Percentiles rank a stretch among this genome's conserved stretches.
Conservation (phyloP, 2,888 invertebrate species). For the Polydrusus tereticollis region DNA sequence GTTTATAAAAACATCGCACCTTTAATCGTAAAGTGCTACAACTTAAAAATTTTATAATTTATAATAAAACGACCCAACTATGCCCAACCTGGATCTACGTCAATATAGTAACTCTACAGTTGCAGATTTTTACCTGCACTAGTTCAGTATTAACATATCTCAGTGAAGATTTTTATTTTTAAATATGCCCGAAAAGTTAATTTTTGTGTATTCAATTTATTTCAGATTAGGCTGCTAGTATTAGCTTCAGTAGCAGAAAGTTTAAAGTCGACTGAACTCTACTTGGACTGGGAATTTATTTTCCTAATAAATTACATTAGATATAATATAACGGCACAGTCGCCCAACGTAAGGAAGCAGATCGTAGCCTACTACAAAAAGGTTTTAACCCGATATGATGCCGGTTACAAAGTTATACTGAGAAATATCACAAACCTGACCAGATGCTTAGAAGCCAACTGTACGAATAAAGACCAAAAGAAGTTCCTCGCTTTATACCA, state of each 20-base stretch:
- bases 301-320: constrained; percentile 74
- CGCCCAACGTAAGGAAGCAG: constrained; percentile 77
- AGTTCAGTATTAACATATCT: too few species aligned
- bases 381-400: constrained; percentile 71
- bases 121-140: too few species aligned
- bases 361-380: constrained; percentile 80
- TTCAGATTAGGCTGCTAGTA: constrained; percentile 77
- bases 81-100: too few species aligned
- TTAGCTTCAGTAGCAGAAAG: constrained; percentile 80
- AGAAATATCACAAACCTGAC: constrained; percentile 51
- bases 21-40: too few species aligned
- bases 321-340: constrained; percentile 79
- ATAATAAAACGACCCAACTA: too few species aligned
- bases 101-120: too few species aligned
- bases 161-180: too few species aligned
- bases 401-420: constrained; percentile 64
- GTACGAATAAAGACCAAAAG: constrained; percentile 34
- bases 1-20: too few species aligned
- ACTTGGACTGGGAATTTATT: constrained; percentile 73
- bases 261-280: constrained; percentile 78
- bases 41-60: too few species aligned
- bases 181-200: background rate
- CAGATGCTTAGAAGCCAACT: constrained; percentile 28
- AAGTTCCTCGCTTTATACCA: constrained; percentile 46
- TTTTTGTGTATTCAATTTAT: constrained; percentile 28